phyloP scores from a whole-genome alignment of 2,797 vertebrate species.

The Acrossocheilus fasciatus region DNA sequence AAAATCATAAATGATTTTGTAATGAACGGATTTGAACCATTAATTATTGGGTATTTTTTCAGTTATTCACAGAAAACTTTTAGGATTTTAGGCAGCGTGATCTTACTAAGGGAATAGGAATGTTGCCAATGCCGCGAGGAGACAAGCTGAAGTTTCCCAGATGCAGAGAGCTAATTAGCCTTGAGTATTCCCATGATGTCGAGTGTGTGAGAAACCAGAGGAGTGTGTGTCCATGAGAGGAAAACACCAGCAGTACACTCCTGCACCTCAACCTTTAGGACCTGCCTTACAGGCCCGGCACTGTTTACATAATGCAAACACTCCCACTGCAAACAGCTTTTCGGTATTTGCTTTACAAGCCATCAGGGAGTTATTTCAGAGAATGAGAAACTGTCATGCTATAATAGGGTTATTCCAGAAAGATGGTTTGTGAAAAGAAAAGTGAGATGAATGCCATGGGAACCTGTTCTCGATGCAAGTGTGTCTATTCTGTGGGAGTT shows the following conservation, averaged over 20 bases:
- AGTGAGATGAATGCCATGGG: conserved; percentile 27
- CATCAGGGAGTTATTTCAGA: conserved; percentile 64
- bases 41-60: conserved; percentile 32
- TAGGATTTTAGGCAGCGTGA: conserved; percentile 66
- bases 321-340: conserved; percentile 65
- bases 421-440: conserved; percentile 25
- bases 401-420: conserved; percentile 53
- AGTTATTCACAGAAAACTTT: background rate
- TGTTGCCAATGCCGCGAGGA: conserved; percentile 79
- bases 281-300: conserved; percentile 71
- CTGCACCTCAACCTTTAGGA: conserved; percentile 75
- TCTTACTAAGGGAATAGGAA: conserved; percentile 88
- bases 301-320: conserved; percentile 71
- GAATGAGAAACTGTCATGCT: conserved; percentile 60
- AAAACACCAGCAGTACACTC: conserved; percentile 71
- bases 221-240: conserved; percentile 46
- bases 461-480: conserved; percentile 10
- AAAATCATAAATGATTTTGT: background rate
- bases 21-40: background rate
- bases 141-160: conserved; percentile 92
- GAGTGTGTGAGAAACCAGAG: conserved; percentile 84
- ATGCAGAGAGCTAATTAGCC: conserved; percentile 86
- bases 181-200: conserved; percentile 83
- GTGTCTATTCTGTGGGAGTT: conserved; percentile 21
- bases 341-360: conserved; percentile 71